phyloP scores from a whole-genome alignment of 2,797 vertebrate species.

The Cygnus olor region DNA sequence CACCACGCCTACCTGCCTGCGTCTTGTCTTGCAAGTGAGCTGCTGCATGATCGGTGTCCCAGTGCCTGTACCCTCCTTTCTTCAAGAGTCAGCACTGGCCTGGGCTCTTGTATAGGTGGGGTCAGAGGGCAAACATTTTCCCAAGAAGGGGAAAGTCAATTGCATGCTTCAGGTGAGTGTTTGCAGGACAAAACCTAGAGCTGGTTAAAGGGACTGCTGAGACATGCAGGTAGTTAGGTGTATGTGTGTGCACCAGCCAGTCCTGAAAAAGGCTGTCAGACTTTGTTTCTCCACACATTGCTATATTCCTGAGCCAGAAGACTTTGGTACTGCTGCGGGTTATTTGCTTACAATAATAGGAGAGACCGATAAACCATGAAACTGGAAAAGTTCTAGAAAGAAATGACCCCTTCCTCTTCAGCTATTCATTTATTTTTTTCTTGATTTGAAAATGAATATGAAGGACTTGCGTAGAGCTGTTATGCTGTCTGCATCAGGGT shows the following conservation, averaged over 20 bases:
- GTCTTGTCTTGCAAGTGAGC: accelerated
- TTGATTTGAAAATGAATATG: background rate
- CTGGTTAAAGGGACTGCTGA: background rate
- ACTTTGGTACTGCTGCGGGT: background rate
- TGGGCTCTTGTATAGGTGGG: background rate
- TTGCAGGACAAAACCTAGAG: background rate
- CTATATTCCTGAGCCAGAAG: background rate
- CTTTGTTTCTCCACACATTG: background rate
- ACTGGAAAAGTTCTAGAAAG: background rate
- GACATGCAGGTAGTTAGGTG: background rate
- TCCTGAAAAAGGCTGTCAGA: background rate
- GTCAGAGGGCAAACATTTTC: accelerated
- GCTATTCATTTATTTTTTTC: background rate
- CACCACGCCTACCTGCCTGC: background rate
- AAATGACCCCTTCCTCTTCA: background rate
- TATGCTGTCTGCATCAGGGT: background rate
- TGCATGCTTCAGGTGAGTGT: accelerated
- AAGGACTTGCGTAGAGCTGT: background rate
- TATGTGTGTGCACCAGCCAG: background rate
- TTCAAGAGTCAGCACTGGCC: background rate
- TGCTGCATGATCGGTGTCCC: accelerated
- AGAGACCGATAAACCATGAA: background rate
- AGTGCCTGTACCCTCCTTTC: background rate
- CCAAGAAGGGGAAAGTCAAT: background rate
- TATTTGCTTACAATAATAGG: background rate